Evolutionary conservation across 2,797 vertebrate species (phyloP).

Genomic region (Nannoperca australis): DNA sequence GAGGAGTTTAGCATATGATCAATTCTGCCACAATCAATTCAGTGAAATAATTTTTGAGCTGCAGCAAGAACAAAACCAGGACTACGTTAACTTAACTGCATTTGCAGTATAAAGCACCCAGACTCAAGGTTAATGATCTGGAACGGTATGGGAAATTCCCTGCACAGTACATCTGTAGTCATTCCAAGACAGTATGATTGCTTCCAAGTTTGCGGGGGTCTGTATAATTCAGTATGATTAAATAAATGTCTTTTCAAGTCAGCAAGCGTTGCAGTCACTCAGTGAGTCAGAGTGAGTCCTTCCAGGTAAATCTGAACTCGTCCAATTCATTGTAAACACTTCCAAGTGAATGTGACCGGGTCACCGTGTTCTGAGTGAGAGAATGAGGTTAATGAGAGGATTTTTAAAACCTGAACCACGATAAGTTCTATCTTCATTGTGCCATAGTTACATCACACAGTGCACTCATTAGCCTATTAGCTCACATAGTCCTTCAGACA

Average conservation of each 20-base stretch:
- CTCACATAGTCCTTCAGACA: slow-evolving; percentile 65
- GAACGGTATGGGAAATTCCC: slow-evolving; percentile 30
- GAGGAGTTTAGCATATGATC: background rate
- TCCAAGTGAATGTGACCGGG: slow-evolving; percentile 21
- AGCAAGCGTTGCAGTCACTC: slow-evolving; percentile 20
- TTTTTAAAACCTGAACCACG: slow-evolving; percentile 16
- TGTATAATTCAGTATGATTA: slow-evolving; percentile 29
- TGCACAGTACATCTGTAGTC: slow-evolving; percentile 23
- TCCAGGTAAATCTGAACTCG: slow-evolving; percentile 34
- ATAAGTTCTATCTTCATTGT: slow-evolving; percentile 42
- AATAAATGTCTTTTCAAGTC: slow-evolving; percentile 33
- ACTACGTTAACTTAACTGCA: slow-evolving; percentile 7
- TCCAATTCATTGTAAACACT: slow-evolving; percentile 16
- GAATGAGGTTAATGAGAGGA: slow-evolving; percentile 37
- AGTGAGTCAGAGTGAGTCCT: background rate
- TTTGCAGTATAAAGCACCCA: slow-evolving; percentile 4
- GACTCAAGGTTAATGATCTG: slow-evolving; percentile 25
- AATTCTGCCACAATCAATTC: background rate
- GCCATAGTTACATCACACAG: slow-evolving; percentile 48
- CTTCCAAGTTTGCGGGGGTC: slow-evolving; percentile 33
- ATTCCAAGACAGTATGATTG: slow-evolving; percentile 14
- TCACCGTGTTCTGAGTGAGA: slow-evolving; percentile 35
- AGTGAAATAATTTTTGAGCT: background rate
- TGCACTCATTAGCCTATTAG: slow-evolving; percentile 63
- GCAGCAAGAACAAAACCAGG: slow-evolving; percentile 4